Percentiles rank a stretch among this genome's conserved stretches.
These are phyloP conservation scores for Caenorhabditis imperialis DNA, from an alignment of 2,888 invertebrate genomes.

Conservation along the genomic window DNA sequence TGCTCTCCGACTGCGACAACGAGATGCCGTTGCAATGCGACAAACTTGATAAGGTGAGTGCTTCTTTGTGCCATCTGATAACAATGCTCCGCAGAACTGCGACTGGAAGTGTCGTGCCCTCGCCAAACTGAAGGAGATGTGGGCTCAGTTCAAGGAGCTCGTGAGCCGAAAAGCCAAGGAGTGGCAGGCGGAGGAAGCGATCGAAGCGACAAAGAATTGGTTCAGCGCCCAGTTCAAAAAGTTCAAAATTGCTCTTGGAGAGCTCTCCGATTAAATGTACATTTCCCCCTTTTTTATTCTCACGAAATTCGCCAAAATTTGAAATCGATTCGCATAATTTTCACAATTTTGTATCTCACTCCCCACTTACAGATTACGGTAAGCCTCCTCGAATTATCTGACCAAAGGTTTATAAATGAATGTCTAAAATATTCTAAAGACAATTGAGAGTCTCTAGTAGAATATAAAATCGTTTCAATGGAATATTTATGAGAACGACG, in stretches of 20 bases:
- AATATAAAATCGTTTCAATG: no score
- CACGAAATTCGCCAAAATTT: conserved; percentile 3
- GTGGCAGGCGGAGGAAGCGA: conserved; percentile 50
- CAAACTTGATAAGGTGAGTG: conserved; percentile 34
- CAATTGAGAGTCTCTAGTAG: no score
- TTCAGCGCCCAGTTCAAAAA: conserved; percentile 53
- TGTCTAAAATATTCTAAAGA: no score
- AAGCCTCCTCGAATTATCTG: conserved; percentile 13
- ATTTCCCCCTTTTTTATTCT: conserved; percentile 6
- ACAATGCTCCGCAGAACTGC: conserved; percentile 44
- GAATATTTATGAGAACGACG: conserved; percentile 10
- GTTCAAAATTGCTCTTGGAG: conserved; percentile 45
- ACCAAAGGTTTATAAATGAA: no score
- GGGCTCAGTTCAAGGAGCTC: conserved; percentile 61
- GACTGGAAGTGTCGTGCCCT: conserved; percentile 65
- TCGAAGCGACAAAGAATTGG: conserved; percentile 42
- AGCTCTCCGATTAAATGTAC: conserved; percentile 35
- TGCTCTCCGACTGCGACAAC: conserved; percentile 51
- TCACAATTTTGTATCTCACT: conserved; percentile 37
- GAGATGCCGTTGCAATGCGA: conserved; percentile 49
- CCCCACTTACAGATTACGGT: conserved; percentile 36
- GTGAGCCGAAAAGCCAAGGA: conserved; percentile 53
- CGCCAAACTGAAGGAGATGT: conserved; percentile 57
- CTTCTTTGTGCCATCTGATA: neutral
- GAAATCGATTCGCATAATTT: conserved; percentile 37